A percentile compares a stretch with the other conserved stretches of the same genome.
Evolutionary conservation across 2,113 vertebrate genomes (phyloP).

Genomic region (Conger conger): DNA sequence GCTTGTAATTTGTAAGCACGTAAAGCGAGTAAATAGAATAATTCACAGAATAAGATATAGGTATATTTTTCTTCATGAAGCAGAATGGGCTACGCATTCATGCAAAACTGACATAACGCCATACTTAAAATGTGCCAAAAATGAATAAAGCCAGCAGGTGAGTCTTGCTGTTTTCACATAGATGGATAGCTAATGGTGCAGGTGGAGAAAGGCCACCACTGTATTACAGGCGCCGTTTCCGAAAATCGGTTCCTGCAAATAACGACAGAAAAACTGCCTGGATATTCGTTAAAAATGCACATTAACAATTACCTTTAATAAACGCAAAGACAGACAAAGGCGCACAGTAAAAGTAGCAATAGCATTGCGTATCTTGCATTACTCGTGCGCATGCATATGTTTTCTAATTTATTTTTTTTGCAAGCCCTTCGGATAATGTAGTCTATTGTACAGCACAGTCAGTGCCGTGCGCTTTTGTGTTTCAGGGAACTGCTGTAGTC

Average conservation of each 20-base stretch:
- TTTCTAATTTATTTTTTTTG: not conserved
- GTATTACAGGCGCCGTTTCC: not conserved
- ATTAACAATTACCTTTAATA: not conserved
- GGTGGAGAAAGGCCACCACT: slow-evolving; percentile 13
- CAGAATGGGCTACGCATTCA: not conserved
- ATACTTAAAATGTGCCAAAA: not conserved
- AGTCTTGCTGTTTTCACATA: slow-evolving; percentile 45
- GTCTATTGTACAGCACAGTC: not conserved
- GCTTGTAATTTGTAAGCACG: not conserved
- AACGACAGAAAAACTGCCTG: not conserved
- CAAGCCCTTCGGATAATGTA: slow-evolving; percentile 40
- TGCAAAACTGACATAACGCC: slow-evolving; percentile 1
- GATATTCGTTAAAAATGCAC: not conserved
- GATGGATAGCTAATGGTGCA: slow-evolving; percentile 9
- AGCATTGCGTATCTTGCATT: slow-evolving; percentile 31
- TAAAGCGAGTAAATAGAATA: not conserved
- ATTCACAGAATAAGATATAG: not conserved
- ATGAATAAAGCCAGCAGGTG: slow-evolving; percentile 58
- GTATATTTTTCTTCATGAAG: not conserved
- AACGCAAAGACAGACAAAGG: not conserved
- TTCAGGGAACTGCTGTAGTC: too few relatives aligned
- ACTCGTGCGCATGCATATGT: slow-evolving; percentile 46
- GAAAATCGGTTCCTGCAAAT: not conserved
- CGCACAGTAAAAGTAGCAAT: not conserved
- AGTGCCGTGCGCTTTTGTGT: not conserved